These are phyloP conservation scores for Oreortyx pictus DNA, from an alignment of 2,797 vertebrate genomes.

Conservation along the genomic window DNA sequence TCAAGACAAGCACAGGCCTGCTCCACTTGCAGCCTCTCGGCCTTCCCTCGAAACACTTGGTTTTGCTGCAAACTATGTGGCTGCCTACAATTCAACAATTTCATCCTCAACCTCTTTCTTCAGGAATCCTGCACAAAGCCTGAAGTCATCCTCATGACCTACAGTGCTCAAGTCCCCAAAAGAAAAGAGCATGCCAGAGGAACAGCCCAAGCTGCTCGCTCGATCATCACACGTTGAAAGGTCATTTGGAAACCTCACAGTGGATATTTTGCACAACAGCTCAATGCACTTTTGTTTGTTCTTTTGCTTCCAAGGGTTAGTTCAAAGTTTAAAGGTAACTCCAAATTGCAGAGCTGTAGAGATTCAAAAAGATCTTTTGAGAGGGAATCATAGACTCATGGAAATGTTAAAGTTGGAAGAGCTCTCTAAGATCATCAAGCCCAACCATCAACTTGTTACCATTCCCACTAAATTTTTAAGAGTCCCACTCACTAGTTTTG, in stretches of 20 bases:
- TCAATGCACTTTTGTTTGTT: neutral
- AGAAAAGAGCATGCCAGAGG: neutral
- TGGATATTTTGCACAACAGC: neutral
- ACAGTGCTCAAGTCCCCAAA: neutral
- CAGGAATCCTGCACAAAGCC: neutral
- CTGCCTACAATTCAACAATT: neutral
- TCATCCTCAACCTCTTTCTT: neutral
- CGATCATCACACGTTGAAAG: neutral
- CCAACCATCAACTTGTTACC: neutral
- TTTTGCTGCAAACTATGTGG: neutral
- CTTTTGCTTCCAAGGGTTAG: neutral
- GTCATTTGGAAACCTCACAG: neutral
- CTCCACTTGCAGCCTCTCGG: no score
- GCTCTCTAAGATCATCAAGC: neutral
- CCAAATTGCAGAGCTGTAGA: neutral
- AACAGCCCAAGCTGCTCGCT: neutral
- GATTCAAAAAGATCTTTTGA: neutral
- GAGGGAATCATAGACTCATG: neutral
- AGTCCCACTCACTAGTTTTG: no score
- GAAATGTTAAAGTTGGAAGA: fast-evolving
- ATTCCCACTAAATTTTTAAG: no score
- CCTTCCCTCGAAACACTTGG: neutral
- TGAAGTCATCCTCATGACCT: neutral
- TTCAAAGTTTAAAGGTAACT: neutral
- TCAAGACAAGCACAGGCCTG: no score